These are phyloP conservation scores for Oreochromis mossambicus DNA, from an alignment of 2,797 vertebrate species.

Conservation along the genomic window DNA sequence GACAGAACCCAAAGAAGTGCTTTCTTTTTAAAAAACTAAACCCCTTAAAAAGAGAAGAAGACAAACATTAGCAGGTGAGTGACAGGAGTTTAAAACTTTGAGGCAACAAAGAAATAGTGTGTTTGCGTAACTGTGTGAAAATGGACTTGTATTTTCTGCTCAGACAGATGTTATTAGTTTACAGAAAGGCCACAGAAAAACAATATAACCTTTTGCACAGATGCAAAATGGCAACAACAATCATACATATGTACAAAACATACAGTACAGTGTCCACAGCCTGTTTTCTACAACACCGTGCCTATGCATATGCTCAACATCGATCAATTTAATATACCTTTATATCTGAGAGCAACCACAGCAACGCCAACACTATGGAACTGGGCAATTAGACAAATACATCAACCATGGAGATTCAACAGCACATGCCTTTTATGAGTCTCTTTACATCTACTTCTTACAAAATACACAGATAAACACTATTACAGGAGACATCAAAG, in stretches of 20 bases:
- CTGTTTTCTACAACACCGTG: background rate
- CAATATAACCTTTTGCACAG: background rate
- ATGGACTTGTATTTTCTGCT: background rate
- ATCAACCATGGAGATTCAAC: background rate
- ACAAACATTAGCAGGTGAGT: background rate
- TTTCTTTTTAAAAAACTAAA: background rate
- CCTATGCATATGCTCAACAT: background rate
- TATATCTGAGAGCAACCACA: conserved; percentile 17
- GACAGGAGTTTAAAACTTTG: background rate
- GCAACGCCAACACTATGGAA: background rate
- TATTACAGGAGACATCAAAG: conserved; percentile 23
- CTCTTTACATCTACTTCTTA: background rate
- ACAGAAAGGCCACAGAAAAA: background rate
- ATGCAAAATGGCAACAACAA: background rate
- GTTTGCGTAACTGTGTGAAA: background rate
- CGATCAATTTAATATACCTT: conserved; percentile 33
- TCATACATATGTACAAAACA: background rate
- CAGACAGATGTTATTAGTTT: background rate
- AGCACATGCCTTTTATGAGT: background rate
- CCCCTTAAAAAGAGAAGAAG: background rate
- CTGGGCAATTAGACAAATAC: background rate
- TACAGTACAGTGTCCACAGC: background rate
- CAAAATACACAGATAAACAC: background rate
- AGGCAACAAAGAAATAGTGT: background rate
- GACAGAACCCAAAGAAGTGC: background rate